Conservation (phyloP, 1,140 invertebrate species). For the Brachionus koreanus region DNA sequence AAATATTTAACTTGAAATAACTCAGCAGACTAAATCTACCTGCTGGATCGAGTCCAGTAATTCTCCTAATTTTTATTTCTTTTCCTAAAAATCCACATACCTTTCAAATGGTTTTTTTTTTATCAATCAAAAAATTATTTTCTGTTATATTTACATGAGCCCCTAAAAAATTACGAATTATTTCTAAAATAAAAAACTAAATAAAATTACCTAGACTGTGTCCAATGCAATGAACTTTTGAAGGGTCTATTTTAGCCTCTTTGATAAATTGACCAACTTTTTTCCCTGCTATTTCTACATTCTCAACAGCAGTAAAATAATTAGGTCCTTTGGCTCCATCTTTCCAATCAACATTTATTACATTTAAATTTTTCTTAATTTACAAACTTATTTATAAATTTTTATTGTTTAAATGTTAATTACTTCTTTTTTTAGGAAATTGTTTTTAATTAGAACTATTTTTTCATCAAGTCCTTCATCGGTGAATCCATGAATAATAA, state of each 20-base stretch:
- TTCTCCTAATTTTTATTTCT: slow-evolving; percentile 72
- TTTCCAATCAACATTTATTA: slow-evolving; percentile 28
- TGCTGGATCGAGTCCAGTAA: slow-evolving; percentile 80
- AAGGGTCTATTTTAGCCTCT: slow-evolving; percentile 44
- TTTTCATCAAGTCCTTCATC: slow-evolving; percentile 17
- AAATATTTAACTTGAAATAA: not conserved
- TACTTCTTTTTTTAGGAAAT: slow-evolving; percentile 47
- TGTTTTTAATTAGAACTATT: slow-evolving; percentile 49
- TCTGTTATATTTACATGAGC: slow-evolving; percentile 66
- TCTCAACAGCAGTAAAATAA: slow-evolving; percentile 70
- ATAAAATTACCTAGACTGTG: slow-evolving; percentile 67
- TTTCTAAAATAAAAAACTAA: not conserved
- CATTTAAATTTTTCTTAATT: slow-evolving; percentile 27
- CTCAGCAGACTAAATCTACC: slow-evolving; percentile 57
- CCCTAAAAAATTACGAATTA: slow-evolving; percentile 62
- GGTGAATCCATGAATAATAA: slow-evolving; percentile 30
- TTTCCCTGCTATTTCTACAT: slow-evolving; percentile 72
- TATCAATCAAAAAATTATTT: not conserved
- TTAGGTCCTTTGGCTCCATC: not conserved
- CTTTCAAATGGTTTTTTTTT: not conserved
- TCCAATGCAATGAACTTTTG: slow-evolving; percentile 71
- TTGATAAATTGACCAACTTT: slow-evolving; percentile 68
- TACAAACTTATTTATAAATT: not conserved
- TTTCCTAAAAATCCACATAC: slow-evolving; percentile 77
- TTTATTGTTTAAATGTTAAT: too few relatives aligned